phyloP scores from a whole-genome alignment of 2,888 invertebrate species.

The Omphaloscelis lunosa region DNA sequence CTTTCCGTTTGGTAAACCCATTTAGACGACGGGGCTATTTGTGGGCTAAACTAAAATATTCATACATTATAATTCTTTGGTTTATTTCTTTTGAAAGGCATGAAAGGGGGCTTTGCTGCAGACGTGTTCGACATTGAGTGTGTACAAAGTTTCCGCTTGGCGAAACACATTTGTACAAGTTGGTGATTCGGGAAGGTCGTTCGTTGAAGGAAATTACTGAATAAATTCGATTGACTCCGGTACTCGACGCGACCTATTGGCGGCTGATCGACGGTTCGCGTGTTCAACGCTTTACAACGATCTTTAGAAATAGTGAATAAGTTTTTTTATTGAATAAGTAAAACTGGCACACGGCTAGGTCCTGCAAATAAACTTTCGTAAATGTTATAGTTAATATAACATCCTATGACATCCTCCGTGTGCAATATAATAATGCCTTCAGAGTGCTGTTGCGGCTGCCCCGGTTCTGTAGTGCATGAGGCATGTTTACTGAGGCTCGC shows the following conservation, averaged over 20 bases:
- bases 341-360: conserved; percentile 67
- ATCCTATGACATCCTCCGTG: no score
- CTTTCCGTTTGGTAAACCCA: conserved; percentile 55
- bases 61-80: conserved; percentile 60
- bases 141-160: conserved; percentile 73
- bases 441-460: no score
- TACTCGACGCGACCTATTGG: conserved; percentile 77
- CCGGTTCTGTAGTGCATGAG: no score
- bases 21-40: conserved; percentile 52
- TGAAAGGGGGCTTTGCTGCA: conserved; percentile 52
- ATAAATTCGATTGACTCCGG: conserved; percentile 87
- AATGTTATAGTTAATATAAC: conserved; percentile 50
- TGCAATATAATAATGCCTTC: no score
- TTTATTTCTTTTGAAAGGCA: conserved; percentile 56
- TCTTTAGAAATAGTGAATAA: conserved; percentile 67
- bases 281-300: conserved; percentile 71
- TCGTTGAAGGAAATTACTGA: conserved; percentile 84
- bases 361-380: conserved; percentile 57
- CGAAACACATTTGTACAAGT: conserved; percentile 78
- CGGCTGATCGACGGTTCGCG: conserved; percentile 85
- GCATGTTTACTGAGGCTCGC: no score
- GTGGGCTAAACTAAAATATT: conserved; percentile 55
- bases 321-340: conserved; percentile 71
- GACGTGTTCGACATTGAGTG: conserved; percentile 54
- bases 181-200: conserved; percentile 79